Evolutionary conservation across 2,888 invertebrate species (phyloP), one percentile per base, ranked within the genome.

Genomic region (Lasioglossum oenotherae): DNA sequence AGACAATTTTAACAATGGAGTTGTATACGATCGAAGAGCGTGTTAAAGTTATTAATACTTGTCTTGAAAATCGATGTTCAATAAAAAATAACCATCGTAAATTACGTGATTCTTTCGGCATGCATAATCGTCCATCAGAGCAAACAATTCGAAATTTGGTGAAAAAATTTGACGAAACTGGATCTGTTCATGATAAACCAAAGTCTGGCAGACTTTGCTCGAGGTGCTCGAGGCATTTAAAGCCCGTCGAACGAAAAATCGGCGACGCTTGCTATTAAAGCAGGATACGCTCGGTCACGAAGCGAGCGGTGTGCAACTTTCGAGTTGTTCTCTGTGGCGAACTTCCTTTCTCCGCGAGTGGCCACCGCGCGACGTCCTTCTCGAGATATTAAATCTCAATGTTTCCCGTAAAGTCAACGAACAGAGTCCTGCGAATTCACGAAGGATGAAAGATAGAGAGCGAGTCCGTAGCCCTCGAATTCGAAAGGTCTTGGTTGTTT

Each of bases 311-410:
- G 73, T 41, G 44, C 88, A 82, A 88, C 89, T 89, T 89, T 88
- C 89, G 74, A 89, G 85, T 72, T 78, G 81, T 87, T 88, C 88
- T 89, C 88, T 86, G 85, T 84, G 82, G 81, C 82, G 81, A 89
- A 90, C 85, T 87, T 89, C 90, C 87, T 90, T 88, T 88, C 90
- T 87, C 87, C 74, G 77, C 75, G 73, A 80, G 60, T 74, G 84
- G 80, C 83, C 64, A 78, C 81, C 38, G 71, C 44, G 35, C 74
- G 69, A 38, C 78, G 85, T 90, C 82, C 84, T 88, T 81, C 84
- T 77, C 31, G 44, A 76, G 78, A 88, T 87, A 87, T 86, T 89
- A 84, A 87, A 88, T 80, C 84, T 71, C 80, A 46, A 82, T 75
- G 85, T 87, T 90, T 90, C 72, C 77, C 73, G 78, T 38, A 46